A percentile compares a stretch with the other conserved stretches of the same genome.
These are phyloP conservation scores for Syrphus vitripennis DNA, from an alignment of 2,888 invertebrate genomes.

Conservation along the genomic window DNA sequence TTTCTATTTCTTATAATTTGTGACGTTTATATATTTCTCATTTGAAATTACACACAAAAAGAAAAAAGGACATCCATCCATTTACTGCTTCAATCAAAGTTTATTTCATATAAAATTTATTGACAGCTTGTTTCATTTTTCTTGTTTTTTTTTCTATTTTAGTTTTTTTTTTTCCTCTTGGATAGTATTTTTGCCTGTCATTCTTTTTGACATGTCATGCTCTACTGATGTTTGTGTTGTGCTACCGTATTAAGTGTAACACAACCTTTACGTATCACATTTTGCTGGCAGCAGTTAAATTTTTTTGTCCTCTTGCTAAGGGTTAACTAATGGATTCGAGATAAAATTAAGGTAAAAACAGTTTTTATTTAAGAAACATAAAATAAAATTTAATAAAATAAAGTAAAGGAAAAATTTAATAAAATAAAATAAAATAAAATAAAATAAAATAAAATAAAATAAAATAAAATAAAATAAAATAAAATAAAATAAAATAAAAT, in stretches of 20 bases:
- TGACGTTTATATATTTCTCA: background rate
- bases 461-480: no score
- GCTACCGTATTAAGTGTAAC: slow-evolving; percentile 1
- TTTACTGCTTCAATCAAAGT: slow-evolving; percentile 56
- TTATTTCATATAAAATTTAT: slow-evolving; percentile 64
- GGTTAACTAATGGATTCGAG: background rate
- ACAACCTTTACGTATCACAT: slow-evolving; percentile 11
- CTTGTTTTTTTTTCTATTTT: background rate
- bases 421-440: no score
- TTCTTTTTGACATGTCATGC: slow-evolving; percentile 18
- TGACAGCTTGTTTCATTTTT: slow-evolving; percentile 35
- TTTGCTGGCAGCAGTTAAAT: background rate
- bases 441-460: no score
- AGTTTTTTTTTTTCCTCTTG: background rate
- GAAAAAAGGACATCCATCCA: slow-evolving; percentile 1
- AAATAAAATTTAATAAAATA: no score
- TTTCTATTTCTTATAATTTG: background rate
- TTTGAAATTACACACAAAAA: background rate
- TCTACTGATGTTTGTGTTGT: background rate
- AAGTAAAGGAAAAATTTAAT: no score
- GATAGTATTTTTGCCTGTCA: slow-evolving; percentile 17
- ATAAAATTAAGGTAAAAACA: no score
- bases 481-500: no score
- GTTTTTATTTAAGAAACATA: no score
- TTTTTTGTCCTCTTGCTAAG: background rate